Conservation (phyloP, 2,113 vertebrate genomes). For the Numenius arquata region DNA sequence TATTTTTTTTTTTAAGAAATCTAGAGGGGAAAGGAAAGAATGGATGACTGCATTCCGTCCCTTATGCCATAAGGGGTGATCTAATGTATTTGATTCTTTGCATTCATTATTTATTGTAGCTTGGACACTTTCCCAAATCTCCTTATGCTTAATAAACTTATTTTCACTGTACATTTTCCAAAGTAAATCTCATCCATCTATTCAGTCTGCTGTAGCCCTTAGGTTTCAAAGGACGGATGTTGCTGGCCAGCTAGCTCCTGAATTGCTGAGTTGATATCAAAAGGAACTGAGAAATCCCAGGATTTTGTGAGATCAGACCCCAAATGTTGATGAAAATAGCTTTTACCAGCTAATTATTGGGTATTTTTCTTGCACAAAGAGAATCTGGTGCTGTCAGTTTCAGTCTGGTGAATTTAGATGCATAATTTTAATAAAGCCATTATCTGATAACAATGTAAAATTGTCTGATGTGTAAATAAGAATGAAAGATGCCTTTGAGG, state of each 20-base stretch:
- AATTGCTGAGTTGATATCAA: background rate
- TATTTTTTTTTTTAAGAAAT: background rate
- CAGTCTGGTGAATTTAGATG: conserved; percentile 4
- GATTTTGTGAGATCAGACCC: background rate
- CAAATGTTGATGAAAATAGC: background rate
- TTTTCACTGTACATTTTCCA: background rate
- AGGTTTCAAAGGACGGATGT: background rate
- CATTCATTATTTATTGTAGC: background rate
- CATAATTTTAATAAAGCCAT: conserved; percentile 34
- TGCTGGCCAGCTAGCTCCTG: background rate
- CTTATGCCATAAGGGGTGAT: background rate
- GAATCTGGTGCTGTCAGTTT: background rate
- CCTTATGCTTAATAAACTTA: background rate
- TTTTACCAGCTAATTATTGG: background rate
- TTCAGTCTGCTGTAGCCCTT: background rate
- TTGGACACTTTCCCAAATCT: background rate
- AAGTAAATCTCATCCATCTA: background rate
- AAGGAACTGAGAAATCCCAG: background rate
- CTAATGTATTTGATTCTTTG: background rate
- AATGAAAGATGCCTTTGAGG: conserved; percentile 45
- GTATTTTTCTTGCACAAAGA: background rate
- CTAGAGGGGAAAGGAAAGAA: background rate
- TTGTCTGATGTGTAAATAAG: conserved; percentile 56
- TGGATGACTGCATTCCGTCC: background rate
- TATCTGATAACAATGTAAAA: conserved; percentile 43